Base-by-base conservation (phyloP, 2,113 vertebrate genomes). In the Chlorocebus sabaeus region DNA sequence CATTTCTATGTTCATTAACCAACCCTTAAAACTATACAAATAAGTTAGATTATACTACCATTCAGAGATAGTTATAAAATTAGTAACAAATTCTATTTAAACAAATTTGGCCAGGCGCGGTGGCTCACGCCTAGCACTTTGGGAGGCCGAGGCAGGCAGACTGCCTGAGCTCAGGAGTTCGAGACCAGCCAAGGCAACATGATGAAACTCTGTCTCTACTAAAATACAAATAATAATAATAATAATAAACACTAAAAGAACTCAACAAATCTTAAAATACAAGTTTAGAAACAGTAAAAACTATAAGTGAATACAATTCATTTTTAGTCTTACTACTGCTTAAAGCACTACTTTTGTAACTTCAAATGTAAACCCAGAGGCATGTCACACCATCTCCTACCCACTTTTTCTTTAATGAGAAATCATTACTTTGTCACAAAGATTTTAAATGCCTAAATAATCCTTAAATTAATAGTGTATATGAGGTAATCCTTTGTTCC, bases 61-160 rank as follows among this genome's bases (percentile, higher is more conserved):
- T n/a, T 92, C 61, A 87, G 32, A n/a, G 93, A 96, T 4, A 86
- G 32, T 72, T 17, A 73, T 17, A 97, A 95, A 83, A 82, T 86
- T 43, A 89, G 13, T 23, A 97, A 85, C 40, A 8, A 70, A 93
- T 89, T 95, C 48, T 85, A 92, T 85, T 95, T 95, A 35, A 20
- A 87, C 85, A 91, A 55, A 20, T 55, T 20, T 55, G 52, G 52
- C 52, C 18, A 18, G 52, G 52, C 6, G 18, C 52, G 6, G 52
- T 55, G 52, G 52, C 52, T 55, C 18, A 55, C 6, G 18, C 52
- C 52, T 55, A 55, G 52, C 52, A 55, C 52, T 55, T 55, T 55
- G 18, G 52, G 52, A 55, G 52, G 52, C 52, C 18, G 6, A 55
- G 18, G 52, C 18, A 6, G 52, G 52, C 52, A 55, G 52, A 55